phyloP scores from a whole-genome alignment of 2,888 invertebrate genomes.

The Brenthis ino region DNA sequence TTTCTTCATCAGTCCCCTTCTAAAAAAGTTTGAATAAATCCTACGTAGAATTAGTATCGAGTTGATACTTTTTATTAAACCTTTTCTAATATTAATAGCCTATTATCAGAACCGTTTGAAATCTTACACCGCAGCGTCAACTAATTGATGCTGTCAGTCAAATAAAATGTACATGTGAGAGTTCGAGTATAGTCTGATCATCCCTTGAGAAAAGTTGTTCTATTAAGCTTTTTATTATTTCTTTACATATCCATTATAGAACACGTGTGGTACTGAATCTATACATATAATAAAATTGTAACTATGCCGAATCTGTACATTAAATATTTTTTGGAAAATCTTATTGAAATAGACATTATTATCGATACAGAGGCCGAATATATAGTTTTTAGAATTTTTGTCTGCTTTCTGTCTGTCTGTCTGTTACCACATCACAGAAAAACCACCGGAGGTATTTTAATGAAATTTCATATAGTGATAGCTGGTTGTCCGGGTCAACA shows the following conservation, averaged over 20 bases:
- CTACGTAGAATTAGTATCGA: background rate
- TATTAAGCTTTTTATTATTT: slow-evolving; percentile 28
- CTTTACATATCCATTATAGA: slow-evolving; percentile 10
- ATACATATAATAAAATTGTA: too few relatives aligned
- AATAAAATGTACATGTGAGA: slow-evolving; percentile 57
- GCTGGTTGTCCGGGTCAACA: too few relatives aligned
- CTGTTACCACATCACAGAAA: too few relatives aligned
- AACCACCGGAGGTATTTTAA: too few relatives aligned
- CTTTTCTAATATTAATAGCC: slow-evolving; percentile 68
- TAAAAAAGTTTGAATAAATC: background rate
- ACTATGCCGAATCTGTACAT: too few relatives aligned
- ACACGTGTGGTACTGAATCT: slow-evolving; percentile 17
- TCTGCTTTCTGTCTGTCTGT: too few relatives aligned
- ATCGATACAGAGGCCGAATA: too few relatives aligned
- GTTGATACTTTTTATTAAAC: slow-evolving; percentile 13
- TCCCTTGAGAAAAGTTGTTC: slow-evolving; percentile 59
- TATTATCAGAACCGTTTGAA: slow-evolving; percentile 75
- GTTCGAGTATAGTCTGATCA: slow-evolving; percentile 51
- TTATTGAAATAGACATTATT: too few relatives aligned
- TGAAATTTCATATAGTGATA: too few relatives aligned
- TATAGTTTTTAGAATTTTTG: too few relatives aligned
- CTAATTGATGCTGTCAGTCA: slow-evolving; percentile 81
- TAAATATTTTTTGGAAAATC: too few relatives aligned
- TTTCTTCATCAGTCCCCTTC: background rate
- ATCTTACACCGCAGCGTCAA: slow-evolving; percentile 73